Percentiles rank a stretch among this genome's conserved stretches.
phyloP scores from a whole-genome alignment of 2,888 invertebrate genomes.

The Eulithis prunata region DNA sequence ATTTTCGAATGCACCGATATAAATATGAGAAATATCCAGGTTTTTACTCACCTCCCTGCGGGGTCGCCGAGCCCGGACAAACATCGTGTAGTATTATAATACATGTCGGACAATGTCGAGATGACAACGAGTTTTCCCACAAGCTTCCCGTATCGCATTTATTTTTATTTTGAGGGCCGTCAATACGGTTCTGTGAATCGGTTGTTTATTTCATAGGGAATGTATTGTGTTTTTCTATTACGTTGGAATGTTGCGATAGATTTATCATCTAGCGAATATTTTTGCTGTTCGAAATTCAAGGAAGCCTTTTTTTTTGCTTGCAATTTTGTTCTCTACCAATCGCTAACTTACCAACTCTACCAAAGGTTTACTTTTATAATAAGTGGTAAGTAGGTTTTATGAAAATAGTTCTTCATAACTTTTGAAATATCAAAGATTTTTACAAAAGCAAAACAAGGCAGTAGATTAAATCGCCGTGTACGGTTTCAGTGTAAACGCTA shows the following conservation, averaged over 20 bases:
- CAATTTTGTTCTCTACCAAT: too few relatives aligned
- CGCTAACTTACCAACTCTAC: too few relatives aligned
- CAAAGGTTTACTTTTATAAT: too few relatives aligned
- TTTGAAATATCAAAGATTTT: too few relatives aligned
- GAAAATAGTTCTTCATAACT: too few relatives aligned
- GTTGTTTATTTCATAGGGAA: constrained; percentile 18
- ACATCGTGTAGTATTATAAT: constrained; percentile 71
- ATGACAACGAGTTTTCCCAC: constrained; percentile 65
- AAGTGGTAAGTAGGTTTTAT: too few relatives aligned
- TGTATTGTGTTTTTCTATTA: constrained; percentile 18
- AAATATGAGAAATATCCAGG: constrained; percentile 82
- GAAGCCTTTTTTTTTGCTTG: too few relatives aligned
- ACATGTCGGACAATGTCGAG: constrained; percentile 73
- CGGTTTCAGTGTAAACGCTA: not conserved
- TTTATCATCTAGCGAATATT: not conserved
- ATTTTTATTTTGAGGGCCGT: constrained; percentile 47
- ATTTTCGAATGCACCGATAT: constrained; percentile 82
- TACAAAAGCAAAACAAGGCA: too few relatives aligned
- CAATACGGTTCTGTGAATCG: constrained; percentile 40
- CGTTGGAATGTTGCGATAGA: not conserved
- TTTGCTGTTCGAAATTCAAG: too few relatives aligned
- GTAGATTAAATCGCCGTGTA: not conserved
- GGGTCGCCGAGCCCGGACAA: constrained; percentile 58
- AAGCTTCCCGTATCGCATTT: constrained; percentile 49
- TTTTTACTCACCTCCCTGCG: constrained; percentile 76